phyloP scores from a whole-genome alignment of 2,888 invertebrate genomes.

The Nomada ferruginata region DNA sequence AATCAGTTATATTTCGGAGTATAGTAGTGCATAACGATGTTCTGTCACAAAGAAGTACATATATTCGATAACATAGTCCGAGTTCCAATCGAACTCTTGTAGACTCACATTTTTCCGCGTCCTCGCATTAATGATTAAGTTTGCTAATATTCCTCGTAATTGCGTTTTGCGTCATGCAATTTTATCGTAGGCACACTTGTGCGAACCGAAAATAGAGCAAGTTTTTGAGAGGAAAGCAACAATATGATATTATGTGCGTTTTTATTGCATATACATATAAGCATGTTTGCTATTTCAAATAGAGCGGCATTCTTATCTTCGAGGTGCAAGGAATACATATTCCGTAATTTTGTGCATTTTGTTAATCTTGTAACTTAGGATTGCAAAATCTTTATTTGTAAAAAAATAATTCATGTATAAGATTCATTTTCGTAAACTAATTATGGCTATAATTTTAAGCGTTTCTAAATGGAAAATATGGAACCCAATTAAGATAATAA shows the following conservation, averaged over 20 bases:
- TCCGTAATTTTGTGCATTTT: not conserved
- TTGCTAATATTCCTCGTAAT: not conserved
- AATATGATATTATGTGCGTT: not conserved
- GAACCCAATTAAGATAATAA: not conserved
- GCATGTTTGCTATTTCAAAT: not conserved
- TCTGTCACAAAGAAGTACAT: slow-evolving; percentile 16
- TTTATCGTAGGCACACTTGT: slow-evolving; percentile 23
- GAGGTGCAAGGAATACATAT: not conserved
- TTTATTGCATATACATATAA: not conserved
- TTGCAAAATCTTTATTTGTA: not conserved
- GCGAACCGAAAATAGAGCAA: not conserved
- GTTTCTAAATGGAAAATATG: too few relatives aligned
- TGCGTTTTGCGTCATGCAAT: not conserved
- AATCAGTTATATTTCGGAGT: slow-evolving; percentile 47
- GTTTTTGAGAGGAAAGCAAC: not conserved
- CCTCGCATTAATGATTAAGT: not conserved
- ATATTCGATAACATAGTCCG: slow-evolving; percentile 61
- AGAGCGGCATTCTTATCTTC: not conserved
- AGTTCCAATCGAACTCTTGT: not conserved
- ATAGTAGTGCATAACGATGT: not conserved
- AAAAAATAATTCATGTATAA: too few relatives aligned
- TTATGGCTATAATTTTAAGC: not conserved
- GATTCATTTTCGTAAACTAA: not conserved
- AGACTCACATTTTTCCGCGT: not conserved
- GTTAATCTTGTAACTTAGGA: not conserved